Percentiles rank a stretch among this genome's conserved stretches.
Conservation (phyloP, 1,140 invertebrate genomes). For the Calosoma granatense region DNA sequence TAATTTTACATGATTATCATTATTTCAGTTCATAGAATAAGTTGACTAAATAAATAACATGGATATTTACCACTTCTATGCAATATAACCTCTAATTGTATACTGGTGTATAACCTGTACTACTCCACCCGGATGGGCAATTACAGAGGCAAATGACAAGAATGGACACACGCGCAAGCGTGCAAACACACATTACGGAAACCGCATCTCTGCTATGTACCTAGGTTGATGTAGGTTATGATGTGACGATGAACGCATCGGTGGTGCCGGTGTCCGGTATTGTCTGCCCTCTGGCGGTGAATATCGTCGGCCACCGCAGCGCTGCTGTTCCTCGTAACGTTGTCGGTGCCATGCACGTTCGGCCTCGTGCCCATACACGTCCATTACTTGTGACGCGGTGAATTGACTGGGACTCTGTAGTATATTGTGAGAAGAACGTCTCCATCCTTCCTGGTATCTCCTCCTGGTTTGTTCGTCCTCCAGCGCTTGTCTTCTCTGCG, state of each 20-base stretch:
- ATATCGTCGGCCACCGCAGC: slow-evolving; percentile 33
- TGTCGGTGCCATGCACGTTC: slow-evolving; percentile 41
- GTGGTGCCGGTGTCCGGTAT: slow-evolving; percentile 21
- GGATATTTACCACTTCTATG: no score
- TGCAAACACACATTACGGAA: no score
- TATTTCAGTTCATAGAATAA: no score
- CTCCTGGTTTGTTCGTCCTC: slow-evolving; percentile 46
- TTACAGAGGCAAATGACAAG: not conserved
- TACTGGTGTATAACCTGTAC: not conserved
- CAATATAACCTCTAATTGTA: no score
- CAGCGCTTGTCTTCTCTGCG: slow-evolving; percentile 44
- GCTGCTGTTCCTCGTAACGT: slow-evolving; percentile 29
- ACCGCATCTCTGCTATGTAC: slow-evolving; percentile 48
- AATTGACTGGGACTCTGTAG: slow-evolving; percentile 45
- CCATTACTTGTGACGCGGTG: slow-evolving; percentile 43
- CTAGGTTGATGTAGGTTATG: slow-evolving; percentile 45
- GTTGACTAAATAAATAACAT: no score
- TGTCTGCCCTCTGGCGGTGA: slow-evolving; percentile 31
- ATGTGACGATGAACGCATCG: slow-evolving; percentile 43
- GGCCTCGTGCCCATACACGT: slow-evolving; percentile 42
- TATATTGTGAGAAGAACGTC: slow-evolving; percentile 41
- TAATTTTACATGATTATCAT: no score
- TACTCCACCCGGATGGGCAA: not conserved
- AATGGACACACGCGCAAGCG: not conserved
- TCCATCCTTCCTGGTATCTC: slow-evolving; percentile 58